These are phyloP conservation scores for Myrmecobius fasciatus DNA, from an alignment of 2,113 vertebrate species.

Conservation along the genomic window DNA sequence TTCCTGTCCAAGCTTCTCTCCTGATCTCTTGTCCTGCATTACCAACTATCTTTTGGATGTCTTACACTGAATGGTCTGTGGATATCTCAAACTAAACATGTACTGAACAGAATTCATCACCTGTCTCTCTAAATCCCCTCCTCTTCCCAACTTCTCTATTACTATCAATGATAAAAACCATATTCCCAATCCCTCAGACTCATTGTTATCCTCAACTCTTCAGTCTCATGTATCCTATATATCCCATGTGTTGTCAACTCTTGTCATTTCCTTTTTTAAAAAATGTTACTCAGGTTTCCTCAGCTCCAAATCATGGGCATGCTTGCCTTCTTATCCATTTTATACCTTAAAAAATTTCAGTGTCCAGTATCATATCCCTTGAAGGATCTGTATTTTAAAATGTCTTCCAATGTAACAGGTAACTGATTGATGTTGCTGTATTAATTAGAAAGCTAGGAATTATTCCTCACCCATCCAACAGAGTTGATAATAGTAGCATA, in stretches of 20 bases:
- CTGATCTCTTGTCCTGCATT: not conserved
- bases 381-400: not conserved
- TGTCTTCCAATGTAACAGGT: not conserved
- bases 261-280: not conserved
- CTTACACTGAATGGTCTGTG: not conserved
- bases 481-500: not conserved
- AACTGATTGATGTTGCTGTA: not conserved
- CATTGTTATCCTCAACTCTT: not conserved
- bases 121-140: not conserved
- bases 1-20: not conserved
- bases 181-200: not conserved
- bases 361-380: not conserved
- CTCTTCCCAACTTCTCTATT: not conserved
- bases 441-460: not conserved
- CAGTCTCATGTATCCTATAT: not conserved
- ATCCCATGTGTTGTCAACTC: not conserved
- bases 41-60: not conserved
- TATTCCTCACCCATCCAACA: not conserved
- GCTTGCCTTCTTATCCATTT: not conserved
- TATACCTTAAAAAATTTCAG: not conserved
- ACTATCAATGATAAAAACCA: not conserved
- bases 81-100: not conserved
- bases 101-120: not conserved
- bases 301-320: not conserved
- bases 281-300: not conserved